A percentile compares a stretch with the other conserved stretches of the same genome.
phyloP scores from a whole-genome alignment of 2,113 vertebrate species.

The Melanerpes aurifrons region DNA sequence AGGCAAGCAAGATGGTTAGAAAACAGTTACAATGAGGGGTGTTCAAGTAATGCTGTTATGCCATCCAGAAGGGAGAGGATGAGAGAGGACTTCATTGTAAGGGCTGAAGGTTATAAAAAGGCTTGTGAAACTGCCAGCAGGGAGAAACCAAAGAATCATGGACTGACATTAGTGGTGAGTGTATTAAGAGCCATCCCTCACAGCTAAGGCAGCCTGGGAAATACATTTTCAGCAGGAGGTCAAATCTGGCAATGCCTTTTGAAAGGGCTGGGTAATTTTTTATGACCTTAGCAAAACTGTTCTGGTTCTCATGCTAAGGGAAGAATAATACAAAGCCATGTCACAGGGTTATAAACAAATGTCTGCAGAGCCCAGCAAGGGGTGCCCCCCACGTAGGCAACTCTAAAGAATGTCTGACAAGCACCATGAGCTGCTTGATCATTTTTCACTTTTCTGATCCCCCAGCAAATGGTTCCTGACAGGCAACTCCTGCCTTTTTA shows the following conservation, averaged over 20 bases:
- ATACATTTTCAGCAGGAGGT: background rate
- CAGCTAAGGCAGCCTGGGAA: background rate
- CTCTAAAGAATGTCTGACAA: conserved; percentile 2
- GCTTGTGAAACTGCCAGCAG: background rate
- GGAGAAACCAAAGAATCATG: conserved; percentile 15
- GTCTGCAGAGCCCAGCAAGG: background rate
- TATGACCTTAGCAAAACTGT: background rate
- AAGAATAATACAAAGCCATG: background rate
- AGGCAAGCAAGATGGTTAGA: conserved; percentile 13
- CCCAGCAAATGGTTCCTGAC: background rate
- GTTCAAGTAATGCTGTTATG: background rate
- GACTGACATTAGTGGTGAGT: background rate
- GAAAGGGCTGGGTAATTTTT: conserved; percentile 10
- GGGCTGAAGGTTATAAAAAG: conserved; percentile 22
- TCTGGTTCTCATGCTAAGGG: background rate
- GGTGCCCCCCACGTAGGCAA: background rate
- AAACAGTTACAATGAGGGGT: background rate
- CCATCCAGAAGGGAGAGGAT: background rate
- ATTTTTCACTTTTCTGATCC: background rate
- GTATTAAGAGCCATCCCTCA: conserved; percentile 9
- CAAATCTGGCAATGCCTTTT: conserved; percentile 1
- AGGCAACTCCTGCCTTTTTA: background rate
- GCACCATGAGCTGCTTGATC: background rate
- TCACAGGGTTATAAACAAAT: background rate
- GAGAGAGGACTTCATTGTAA: conserved; percentile 1